Evolutionary conservation across 2,113 vertebrate genomes (phyloP).

Genomic region (Vulpes ferrilata): DNA sequence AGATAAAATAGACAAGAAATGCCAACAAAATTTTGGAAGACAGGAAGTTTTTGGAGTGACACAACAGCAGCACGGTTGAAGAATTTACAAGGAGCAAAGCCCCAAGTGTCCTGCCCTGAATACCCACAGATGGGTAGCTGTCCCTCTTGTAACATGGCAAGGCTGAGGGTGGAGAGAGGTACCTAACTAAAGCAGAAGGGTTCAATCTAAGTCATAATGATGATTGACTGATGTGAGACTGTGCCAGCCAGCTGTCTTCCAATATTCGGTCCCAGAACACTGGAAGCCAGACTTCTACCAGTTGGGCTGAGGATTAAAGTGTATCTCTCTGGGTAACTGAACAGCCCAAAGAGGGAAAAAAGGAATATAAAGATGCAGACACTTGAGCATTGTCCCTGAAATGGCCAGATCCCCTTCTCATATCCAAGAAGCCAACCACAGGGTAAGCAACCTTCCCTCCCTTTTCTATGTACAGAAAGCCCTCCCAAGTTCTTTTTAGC

Average conservation of each 20-base stretch:
- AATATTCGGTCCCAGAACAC: neutral
- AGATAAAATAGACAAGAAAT: neutral
- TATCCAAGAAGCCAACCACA: neutral
- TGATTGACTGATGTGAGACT: neutral
- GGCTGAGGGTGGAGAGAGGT: neutral
- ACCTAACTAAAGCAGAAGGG: neutral
- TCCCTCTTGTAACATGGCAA: neutral
- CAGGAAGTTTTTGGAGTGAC: neutral
- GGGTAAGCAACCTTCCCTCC: neutral
- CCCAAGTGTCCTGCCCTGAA: too few species aligned
- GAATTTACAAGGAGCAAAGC: neutral
- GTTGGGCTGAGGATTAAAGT: neutral
- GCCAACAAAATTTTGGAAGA: neutral
- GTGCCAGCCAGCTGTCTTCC: neutral
- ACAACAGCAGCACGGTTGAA: neutral
- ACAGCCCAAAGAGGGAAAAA: neutral
- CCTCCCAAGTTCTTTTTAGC: neutral
- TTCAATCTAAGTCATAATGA: neutral
- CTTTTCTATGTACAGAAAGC: neutral
- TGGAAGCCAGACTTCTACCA: neutral
- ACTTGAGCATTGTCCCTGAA: neutral
- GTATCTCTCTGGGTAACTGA: neutral
- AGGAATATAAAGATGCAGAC: neutral
- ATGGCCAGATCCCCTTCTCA: neutral
- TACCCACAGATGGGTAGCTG: neutral